Evolutionary conservation across 2,888 invertebrate genomes (phyloP).

Genomic region (Oithona nana): DNA sequence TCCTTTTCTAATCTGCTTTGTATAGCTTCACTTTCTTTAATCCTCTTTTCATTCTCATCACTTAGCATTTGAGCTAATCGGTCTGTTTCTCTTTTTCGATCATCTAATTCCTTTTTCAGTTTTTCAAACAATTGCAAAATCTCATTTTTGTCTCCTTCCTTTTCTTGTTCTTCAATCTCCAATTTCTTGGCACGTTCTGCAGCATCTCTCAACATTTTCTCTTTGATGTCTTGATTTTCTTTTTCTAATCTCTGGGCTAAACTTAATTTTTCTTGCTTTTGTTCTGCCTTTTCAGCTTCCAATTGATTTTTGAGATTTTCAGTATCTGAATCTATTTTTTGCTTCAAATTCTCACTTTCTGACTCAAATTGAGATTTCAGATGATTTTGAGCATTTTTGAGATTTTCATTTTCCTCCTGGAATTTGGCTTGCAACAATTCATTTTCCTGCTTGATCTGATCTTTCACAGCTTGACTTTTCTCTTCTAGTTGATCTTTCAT

Average conservation of each 20-base stretch:
- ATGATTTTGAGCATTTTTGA: not conserved
- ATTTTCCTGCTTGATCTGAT: not conserved
- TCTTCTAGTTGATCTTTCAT: not conserved
- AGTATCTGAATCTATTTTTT: constrained; percentile 1
- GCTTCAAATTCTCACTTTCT: not conserved
- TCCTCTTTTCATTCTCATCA: constrained; percentile 6
- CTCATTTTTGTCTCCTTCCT: not conserved
- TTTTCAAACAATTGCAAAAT: not conserved
- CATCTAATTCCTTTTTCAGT: not conserved
- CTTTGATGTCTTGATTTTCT: constrained; percentile 8
- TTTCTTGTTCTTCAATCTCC: not conserved
- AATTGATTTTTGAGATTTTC: not conserved
- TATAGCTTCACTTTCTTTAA: not conserved
- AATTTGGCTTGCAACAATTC: not conserved
- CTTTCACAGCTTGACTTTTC: not conserved
- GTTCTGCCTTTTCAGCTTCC: constrained; percentile 3
- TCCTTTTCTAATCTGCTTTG: constrained; percentile 9
- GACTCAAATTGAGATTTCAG: not conserved
- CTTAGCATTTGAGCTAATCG: not conserved
- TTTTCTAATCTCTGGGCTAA: not conserved
- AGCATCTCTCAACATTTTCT: not conserved
- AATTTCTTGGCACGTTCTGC: not conserved
- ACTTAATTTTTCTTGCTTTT: not conserved
- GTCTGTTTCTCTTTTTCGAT: not conserved
- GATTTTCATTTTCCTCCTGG: not conserved